phyloP scores from a whole-genome alignment of 2,888 invertebrate species.

The Isoperla grammatica region DNA sequence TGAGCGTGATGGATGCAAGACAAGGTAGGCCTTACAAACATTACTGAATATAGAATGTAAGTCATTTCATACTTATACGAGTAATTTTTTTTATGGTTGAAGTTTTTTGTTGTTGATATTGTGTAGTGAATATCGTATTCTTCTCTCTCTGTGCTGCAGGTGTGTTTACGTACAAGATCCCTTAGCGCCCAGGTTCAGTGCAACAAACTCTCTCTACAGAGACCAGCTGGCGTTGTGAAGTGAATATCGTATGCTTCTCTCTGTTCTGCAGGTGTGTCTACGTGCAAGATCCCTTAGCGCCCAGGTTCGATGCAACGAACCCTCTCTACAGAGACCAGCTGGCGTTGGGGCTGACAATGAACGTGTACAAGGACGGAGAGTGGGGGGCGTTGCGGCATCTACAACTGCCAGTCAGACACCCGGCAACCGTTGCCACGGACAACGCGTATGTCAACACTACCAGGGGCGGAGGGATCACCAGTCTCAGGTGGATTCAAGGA shows the following conservation, averaged over 20 bases:
- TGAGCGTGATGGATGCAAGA: conserved; percentile 88
- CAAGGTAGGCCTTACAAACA: conserved; percentile 46
- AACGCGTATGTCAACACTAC: conserved; percentile 91
- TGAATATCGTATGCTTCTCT: too few species aligned
- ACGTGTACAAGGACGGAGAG: conserved; percentile 71
- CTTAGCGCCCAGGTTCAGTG: too few species aligned
- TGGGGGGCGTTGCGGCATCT: too few species aligned
- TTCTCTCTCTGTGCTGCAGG: too few species aligned
- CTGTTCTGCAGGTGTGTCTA: conserved; percentile 52
- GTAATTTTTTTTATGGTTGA: too few species aligned
- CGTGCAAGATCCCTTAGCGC: conserved; percentile 56
- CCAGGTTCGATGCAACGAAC: conserved; percentile 54
- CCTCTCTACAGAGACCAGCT: conserved; percentile 58
- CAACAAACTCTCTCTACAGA: too few species aligned
- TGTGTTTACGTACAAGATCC: too few species aligned
- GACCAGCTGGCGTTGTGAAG: too few species aligned
- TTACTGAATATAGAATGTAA: neutral
- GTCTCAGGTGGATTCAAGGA: conserved; percentile 89
- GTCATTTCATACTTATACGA: neutral
- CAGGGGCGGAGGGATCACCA: conserved; percentile 88
- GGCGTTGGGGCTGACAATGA: conserved; percentile 73
- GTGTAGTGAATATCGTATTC: too few species aligned
- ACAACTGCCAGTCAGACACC: too few species aligned
- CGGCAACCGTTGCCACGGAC: too few species aligned
- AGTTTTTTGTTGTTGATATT: too few species aligned